phyloP scores from a whole-genome alignment of 1,140 invertebrate species.

The Sinonovacula constricta region DNA sequence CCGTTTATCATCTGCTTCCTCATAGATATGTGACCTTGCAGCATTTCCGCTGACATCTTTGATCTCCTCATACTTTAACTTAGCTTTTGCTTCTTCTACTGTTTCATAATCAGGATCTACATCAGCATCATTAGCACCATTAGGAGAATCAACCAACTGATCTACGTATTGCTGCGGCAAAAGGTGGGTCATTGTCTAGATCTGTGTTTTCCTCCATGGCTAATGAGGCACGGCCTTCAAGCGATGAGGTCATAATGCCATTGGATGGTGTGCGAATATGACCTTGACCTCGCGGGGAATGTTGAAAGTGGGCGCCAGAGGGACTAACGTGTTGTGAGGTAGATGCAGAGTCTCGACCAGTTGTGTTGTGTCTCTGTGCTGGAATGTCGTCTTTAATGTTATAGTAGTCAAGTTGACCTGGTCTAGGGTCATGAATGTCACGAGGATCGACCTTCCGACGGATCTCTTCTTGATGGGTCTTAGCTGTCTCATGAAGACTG shows the following conservation, averaged over 20 bases:
- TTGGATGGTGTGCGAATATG: slow-evolving; percentile 25
- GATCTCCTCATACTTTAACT: slow-evolving; percentile 45
- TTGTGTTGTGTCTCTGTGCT: neutral
- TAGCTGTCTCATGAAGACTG: slow-evolving; percentile 65
- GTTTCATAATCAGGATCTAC: slow-evolving; percentile 71
- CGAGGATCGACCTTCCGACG: slow-evolving; percentile 44
- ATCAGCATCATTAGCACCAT: slow-evolving; percentile 48
- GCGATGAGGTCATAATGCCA: slow-evolving; percentile 6
- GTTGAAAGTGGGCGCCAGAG: neutral
- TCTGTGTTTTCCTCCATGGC: neutral
- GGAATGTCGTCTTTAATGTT: slow-evolving; percentile 21
- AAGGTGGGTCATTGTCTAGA: too few species aligned
- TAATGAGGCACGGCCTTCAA: neutral
- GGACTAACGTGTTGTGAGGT: slow-evolving; percentile 14
- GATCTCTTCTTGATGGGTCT: slow-evolving; percentile 54
- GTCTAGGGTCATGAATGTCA: too few species aligned
- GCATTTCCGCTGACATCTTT: slow-evolving; percentile 39
- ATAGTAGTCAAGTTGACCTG: slow-evolving; percentile 34
- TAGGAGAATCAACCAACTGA: too few species aligned
- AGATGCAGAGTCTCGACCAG: slow-evolving; percentile 14
- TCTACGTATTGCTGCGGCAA: too few species aligned
- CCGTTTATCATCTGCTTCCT: slow-evolving; percentile 35
- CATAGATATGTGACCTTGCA: slow-evolving; percentile 38
- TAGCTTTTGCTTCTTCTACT: slow-evolving; percentile 65
- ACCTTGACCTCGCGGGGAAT: slow-evolving; percentile 38